Base-by-base conservation (phyloP, 2,113 vertebrate genomes). In the Lipotes vexillifer region DNA sequence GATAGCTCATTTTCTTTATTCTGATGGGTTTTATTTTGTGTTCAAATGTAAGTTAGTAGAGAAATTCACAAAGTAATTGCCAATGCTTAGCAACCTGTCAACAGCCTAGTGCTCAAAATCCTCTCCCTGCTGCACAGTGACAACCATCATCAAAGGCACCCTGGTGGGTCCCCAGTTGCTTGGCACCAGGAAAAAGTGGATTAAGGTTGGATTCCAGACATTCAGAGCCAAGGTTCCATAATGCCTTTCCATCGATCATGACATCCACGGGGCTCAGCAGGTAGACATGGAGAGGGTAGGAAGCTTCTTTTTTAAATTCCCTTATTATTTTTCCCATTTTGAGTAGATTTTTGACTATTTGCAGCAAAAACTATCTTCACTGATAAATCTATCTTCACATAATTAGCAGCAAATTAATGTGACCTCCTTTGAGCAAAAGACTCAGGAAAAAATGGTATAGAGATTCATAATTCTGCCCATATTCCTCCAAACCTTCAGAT, bases 391-490 rank as follows among this genome's bases (percentile, higher is more conserved):
- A 96, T 94, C 86, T 83, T 97, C 84, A 87, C 52, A 55, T 96
- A 97, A 97, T 97, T 96, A 96, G 63, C 72, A 93, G 78, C 29
- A 96, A 97, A 97, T 97, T 96, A 96, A 96, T 94, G 75, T 92
- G 65, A 93, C 20, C 44, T 81, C 92, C 72, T 94, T 91, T 21
- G 44, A 92, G 83, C 68, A 93, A 97, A 97, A 65, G 78, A 94
- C 93, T 86, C 55, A 41, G 46, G 95, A 96, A 86, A 86, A 96
- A 95, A 95, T 44, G 55, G 52, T 82, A 21, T 23, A 95, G 33
- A 93, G 71, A 96, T 75, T 91, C 86, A 75, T 75, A 96, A 93
- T 95, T 93, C 66, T 90, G 38, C 68, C 90, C 82, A 92, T 49
- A 93, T 91, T 69, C 52, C 80, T 88, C 72, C 52, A 93, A 96